phyloP scores from a whole-genome alignment of 2,797 vertebrate genomes.

The Ceryle rudis region DNA sequence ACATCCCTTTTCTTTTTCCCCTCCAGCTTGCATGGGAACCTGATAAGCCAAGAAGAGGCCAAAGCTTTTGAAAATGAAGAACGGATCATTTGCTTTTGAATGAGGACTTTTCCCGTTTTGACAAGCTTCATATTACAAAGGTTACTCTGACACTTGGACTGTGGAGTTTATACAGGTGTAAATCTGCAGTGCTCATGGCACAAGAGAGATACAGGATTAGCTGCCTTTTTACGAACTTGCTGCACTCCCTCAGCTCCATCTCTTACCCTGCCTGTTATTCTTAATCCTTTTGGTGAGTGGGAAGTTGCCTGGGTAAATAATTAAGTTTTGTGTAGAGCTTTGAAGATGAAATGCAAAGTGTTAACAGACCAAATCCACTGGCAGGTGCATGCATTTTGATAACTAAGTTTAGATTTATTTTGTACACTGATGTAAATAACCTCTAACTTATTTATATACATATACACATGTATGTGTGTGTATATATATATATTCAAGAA shows the following conservation, averaged over 20 bases:
- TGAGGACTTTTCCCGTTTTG: neutral
- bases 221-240: neutral
- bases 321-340: neutral
- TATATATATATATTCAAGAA: neutral
- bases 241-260: neutral
- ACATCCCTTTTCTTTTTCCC: neutral
- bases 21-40: slow-evolving; percentile 78
- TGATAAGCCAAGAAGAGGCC: slow-evolving; percentile 75
- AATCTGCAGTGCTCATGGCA: neutral
- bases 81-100: slow-evolving; percentile 77
- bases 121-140: neutral
- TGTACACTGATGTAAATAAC: slow-evolving; percentile 43
- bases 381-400: neutral
- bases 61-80: slow-evolving; percentile 75
- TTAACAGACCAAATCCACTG: neutral
- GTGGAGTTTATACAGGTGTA: neutral
- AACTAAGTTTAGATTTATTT: neutral
- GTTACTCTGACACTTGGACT: neutral
- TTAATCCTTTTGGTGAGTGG: neutral
- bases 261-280: neutral
- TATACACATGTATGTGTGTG: neutral
- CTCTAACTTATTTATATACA: slow-evolving; percentile 28
- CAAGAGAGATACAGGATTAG: neutral
- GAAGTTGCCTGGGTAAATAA: slow-evolving; percentile 20
- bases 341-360: neutral